phyloP scores from a whole-genome alignment of 2,888 invertebrate species.

The Gymnoscelis rufifasciata region DNA sequence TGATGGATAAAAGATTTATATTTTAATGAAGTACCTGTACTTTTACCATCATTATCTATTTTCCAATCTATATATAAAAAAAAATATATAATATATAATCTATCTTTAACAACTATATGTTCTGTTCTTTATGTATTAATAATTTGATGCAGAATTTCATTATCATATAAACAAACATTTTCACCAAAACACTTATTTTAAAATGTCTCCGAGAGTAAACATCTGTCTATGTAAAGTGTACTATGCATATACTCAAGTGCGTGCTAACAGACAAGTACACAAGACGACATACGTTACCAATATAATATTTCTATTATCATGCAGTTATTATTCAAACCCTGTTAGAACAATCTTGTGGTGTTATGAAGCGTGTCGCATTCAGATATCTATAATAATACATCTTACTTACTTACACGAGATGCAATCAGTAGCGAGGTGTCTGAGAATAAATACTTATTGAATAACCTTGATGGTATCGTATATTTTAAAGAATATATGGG shows the following conservation, averaged over 20 bases:
- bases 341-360: constrained; percentile 45
- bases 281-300: constrained; percentile 11
- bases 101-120: no score
- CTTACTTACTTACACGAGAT: constrained; percentile 17
- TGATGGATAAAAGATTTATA: no score
- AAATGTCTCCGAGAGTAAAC: no score
- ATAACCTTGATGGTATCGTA: neutral
- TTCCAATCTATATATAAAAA: no score
- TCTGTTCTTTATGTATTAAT: no score
- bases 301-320: constrained; percentile 19
- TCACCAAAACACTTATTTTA: no score
- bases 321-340: constrained; percentile 45
- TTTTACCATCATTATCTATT: no score
- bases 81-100: no score
- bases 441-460: neutral
- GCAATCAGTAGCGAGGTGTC: constrained; percentile 16
- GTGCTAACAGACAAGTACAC: constrained; percentile 1
- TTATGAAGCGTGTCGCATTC: constrained; percentile 48
- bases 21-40: no score
- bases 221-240: neutral
- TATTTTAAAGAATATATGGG: neutral
- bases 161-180: no score
- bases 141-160: no score
- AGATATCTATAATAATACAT: constrained; percentile 19
- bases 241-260: neutral